Base-by-base conservation (phyloP, 1,140 invertebrate genomes). In the Drosophila leontia region DNA sequence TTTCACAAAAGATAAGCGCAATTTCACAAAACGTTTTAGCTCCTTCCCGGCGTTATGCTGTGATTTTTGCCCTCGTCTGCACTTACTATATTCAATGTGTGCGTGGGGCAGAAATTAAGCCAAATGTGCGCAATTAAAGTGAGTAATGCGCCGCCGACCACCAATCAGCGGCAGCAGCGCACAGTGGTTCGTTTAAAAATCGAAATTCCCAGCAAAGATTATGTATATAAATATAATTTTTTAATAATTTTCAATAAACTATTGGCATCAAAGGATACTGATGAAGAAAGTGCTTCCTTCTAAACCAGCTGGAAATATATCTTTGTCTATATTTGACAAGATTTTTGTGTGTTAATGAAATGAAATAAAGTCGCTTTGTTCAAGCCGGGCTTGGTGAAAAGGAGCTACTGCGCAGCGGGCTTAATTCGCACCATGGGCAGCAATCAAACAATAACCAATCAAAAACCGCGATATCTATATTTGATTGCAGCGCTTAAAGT, bases 81-180 rank as follows among this genome's bases (percentile, higher is more conserved):
- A 60, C 45, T 69, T 71, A 56, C 53, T 26, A n/a, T 76, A 48
- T 59, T 62, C 67, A 62, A 51, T 57, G 42, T 84, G 50, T 69
- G 55, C 63, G 60, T 83, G 78, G 75, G 64, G 56, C 62, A 75
- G 75, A 87, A 90, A 90, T 80, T 80, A 87, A 87, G 84, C 81
- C 65, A 87, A 87, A 90, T 87, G 84, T 80, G 77, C 80, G 80
- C 84, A 90, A 87, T 90, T 87, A 87, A 84, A 78, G 80, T 87
- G 84, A 87, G 84, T 87, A 87, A 87, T 87, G 74, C 77, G 45
- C 55, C 48, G 57, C 58, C 80, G 78, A 86, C 68, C 64, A 75
- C 63, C 56, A 67, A 69, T 59, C 78, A 65, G 59, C 23, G 61
- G 44, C 7, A 77, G 45, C 23, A 82, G 34, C 19, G 53, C 53